phyloP scores from a whole-genome alignment of 2,888 invertebrate species.

The Habroteleia sp. region DNA sequence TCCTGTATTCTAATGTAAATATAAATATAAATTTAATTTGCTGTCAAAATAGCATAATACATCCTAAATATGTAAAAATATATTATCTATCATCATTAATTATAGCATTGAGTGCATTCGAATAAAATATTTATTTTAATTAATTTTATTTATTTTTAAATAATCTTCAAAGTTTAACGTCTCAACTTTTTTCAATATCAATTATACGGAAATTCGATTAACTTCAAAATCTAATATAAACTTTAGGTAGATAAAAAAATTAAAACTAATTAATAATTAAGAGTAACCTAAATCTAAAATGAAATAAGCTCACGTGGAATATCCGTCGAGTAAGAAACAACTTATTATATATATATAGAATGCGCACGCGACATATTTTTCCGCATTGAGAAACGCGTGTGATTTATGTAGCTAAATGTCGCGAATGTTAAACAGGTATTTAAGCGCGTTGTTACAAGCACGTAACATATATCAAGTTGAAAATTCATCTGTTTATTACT shows the following conservation, averaged over 20 bases:
- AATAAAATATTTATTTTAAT: too few relatives aligned
- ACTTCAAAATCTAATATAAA: too few relatives aligned
- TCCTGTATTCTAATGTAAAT: too few relatives aligned
- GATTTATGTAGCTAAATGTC: conserved; percentile 56
- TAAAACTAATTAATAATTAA: conserved; percentile 14
- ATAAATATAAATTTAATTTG: too few relatives aligned
- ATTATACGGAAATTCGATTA: too few relatives aligned
- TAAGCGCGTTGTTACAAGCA: conserved; percentile 50
- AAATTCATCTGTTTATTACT: conserved; percentile 30
- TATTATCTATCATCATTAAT: too few relatives aligned
- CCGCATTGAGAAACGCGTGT: conserved; percentile 40
- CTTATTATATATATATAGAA: conserved; percentile 50
- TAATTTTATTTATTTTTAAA: too few relatives aligned
- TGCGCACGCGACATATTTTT: conserved; percentile 41
- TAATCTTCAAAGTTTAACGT: too few relatives aligned
- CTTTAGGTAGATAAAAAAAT: neutral
- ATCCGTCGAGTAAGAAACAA: conserved; percentile 17
- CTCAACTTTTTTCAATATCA: too few relatives aligned
- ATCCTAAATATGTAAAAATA: too few relatives aligned
- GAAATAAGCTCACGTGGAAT: conserved; percentile 21
- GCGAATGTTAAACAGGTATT: conserved; percentile 53
- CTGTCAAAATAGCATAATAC: too few relatives aligned
- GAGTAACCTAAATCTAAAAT: conserved; percentile 5
- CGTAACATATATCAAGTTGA: conserved; percentile 43
- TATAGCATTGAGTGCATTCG: too few relatives aligned